Evolutionary conservation across 2,888 invertebrate genomes (phyloP).

Genomic region (Limnephilus marmoratus): DNA sequence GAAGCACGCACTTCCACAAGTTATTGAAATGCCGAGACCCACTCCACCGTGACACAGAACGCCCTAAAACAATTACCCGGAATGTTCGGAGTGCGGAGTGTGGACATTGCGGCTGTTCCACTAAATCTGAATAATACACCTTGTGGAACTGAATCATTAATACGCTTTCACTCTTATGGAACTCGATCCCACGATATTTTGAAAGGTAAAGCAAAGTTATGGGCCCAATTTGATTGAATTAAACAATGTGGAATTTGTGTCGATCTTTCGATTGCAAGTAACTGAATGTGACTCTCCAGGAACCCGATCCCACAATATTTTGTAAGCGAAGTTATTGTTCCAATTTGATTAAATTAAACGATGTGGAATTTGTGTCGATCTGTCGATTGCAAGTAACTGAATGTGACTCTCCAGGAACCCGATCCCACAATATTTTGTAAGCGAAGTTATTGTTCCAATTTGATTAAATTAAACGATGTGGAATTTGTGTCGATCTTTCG

Average conservation of each 20-base stretch:
- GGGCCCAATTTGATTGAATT: background rate
- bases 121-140: background rate
- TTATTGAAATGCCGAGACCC: slow-evolving; percentile 45
- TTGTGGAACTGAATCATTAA: background rate
- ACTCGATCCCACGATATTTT: background rate
- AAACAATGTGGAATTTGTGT: background rate
- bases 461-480: no score
- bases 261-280: background rate
- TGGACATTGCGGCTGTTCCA: slow-evolving; percentile 20
- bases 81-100: slow-evolving; percentile 19
- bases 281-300: background rate
- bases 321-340: background rate
- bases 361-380: background rate
- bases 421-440: background rate
- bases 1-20: slow-evolving; percentile 44
- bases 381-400: background rate
- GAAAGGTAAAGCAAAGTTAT: background rate
- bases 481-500: no score
- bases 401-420: background rate
- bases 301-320: background rate
- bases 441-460: no score
- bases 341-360: background rate
- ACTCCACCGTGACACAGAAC: slow-evolving; percentile 37
- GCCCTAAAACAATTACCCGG: slow-evolving; percentile 32
- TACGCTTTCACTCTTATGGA: background rate